Conservation (phyloP, 2,113 vertebrate species). For the Emydura subglobosa region DNA sequence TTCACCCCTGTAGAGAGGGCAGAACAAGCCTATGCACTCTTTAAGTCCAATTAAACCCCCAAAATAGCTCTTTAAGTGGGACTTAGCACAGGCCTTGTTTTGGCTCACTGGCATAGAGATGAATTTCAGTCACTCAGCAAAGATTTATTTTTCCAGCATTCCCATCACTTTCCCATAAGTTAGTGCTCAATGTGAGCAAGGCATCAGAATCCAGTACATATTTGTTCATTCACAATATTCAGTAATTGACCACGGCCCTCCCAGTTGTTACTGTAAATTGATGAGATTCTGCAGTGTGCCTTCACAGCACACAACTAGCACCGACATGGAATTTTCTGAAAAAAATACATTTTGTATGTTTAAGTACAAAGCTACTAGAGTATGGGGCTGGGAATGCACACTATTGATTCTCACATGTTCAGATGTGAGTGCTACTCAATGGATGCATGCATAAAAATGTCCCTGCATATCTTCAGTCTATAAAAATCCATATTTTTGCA, state of each 20-base stretch:
- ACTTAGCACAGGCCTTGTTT: neutral
- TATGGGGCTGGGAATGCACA: neutral
- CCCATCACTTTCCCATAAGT: neutral
- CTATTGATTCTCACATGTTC: neutral
- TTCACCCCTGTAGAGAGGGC: neutral
- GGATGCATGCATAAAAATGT: neutral
- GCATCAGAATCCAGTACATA: neutral
- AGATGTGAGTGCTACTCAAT: neutral
- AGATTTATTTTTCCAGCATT: neutral
- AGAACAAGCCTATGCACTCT: neutral
- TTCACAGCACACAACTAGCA: neutral
- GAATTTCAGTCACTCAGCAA: neutral
- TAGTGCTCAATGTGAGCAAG: neutral
- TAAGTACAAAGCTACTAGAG: neutral
- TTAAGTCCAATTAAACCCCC: neutral
- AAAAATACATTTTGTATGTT: neutral
- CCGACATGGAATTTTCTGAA: neutral
- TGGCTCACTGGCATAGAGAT: neutral
- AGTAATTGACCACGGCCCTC: neutral
- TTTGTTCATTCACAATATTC: neutral
- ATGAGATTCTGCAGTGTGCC: neutral
- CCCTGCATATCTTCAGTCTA: neutral
- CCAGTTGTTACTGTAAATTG: neutral
- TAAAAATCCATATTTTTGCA: neutral
- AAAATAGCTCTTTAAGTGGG: neutral